Evolutionary conservation across 64 coral and sea anemone species (phyloP).

Genomic region (Trachythela sp.): DNA sequence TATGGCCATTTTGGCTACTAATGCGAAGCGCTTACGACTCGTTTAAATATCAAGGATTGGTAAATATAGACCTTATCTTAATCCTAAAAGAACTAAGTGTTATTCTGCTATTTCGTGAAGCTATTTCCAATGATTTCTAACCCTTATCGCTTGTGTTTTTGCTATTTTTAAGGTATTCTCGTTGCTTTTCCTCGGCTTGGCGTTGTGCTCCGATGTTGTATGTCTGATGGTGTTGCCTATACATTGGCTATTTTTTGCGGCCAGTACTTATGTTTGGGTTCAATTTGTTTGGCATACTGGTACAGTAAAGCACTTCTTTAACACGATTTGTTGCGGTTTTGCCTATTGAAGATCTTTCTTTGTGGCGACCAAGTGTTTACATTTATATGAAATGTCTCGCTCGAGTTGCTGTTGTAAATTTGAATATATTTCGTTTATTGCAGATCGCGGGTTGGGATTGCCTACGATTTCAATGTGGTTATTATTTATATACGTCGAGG

Average conservation of each 20-base stretch:
- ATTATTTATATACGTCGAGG: conserved; percentile 93
- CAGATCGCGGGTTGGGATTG: conserved; percentile 90
- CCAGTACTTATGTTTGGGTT: conserved; percentile 97
- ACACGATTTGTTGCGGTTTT: neutral
- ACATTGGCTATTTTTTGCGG: conserved; percentile 98
- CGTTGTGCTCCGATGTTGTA: conserved; percentile 90
- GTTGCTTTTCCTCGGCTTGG: conserved; percentile 82
- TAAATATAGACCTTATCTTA: conserved; percentile 45
- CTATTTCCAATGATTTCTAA: conserved; percentile 17
- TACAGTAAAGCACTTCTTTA: conserved; percentile 33
- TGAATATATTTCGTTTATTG: conserved; percentile 25
- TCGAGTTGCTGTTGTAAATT: neutral
- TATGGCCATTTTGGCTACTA: conserved; percentile 98
- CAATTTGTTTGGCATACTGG: conserved; percentile 99
- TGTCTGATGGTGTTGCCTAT: conserved; percentile 90
- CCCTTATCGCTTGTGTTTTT: conserved; percentile 17
- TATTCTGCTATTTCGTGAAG: neutral
- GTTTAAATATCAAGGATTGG: conserved; percentile 98
- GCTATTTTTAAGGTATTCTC: conserved; percentile 81
- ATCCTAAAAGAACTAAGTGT: neutral
- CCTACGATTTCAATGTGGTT: conserved; percentile 92
- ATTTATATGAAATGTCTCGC: neutral
- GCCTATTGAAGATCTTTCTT: neutral
- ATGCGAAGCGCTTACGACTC: conserved; percentile 98
- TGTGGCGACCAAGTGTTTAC: neutral